A percentile compares a stretch with the other conserved stretches of the same genome.
Evolutionary conservation across 2,113 vertebrate species (phyloP).

Genomic region (Ammospiza nelsoni): DNA sequence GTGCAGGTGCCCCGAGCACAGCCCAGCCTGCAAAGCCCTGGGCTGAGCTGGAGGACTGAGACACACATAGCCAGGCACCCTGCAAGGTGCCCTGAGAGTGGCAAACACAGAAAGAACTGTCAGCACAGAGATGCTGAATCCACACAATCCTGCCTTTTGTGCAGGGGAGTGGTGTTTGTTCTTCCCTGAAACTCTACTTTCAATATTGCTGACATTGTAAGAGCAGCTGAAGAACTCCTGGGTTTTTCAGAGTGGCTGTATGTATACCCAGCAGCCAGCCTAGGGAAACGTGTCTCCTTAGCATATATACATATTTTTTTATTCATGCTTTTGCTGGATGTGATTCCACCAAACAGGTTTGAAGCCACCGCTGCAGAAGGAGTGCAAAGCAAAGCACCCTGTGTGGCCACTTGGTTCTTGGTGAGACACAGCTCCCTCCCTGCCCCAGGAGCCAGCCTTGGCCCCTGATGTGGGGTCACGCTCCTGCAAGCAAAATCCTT

Average conservation of each 20-base stretch:
- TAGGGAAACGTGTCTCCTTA: background rate
- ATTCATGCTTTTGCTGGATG: background rate
- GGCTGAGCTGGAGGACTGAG: background rate
- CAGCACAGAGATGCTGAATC: background rate
- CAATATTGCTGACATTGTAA: background rate
- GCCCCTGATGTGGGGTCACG: fast-evolving
- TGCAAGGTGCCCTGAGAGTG: background rate
- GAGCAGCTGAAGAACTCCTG: background rate
- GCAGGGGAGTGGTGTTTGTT: background rate
- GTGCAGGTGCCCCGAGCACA: fast-evolving
- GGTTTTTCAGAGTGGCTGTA: background rate
- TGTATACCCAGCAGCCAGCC: background rate
- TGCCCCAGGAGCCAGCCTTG: background rate
- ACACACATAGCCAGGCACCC: background rate
- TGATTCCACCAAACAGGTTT: background rate
- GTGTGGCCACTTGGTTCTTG: background rate
- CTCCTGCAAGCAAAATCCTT: background rate
- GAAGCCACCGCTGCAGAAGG: background rate
- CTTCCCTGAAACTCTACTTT: background rate
- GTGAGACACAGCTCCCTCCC: background rate
- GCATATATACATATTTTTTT: background rate
- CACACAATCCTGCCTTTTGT: background rate
- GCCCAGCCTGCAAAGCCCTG: background rate
- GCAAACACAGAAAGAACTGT: background rate
- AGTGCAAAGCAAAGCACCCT: background rate